Percentiles rank a stretch among this genome's conserved stretches.
These are phyloP conservation scores for Pseudorasbora parva DNA, from an alignment of 2,113 vertebrate genomes.

Conservation along the genomic window DNA sequence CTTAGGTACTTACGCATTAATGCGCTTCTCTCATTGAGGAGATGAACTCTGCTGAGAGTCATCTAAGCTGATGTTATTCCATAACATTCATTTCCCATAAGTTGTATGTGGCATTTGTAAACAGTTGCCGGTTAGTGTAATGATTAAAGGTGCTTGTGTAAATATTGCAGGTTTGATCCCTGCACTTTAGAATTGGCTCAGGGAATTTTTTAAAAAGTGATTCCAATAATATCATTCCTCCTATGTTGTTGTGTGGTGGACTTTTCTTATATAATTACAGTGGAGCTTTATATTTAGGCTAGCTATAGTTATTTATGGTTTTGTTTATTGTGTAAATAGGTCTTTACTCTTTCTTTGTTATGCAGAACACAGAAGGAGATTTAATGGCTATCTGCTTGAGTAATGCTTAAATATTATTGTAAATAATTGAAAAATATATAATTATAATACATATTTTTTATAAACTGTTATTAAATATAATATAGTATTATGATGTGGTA, in stretches of 20 bases:
- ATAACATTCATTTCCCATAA: background rate
- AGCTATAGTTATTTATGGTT: background rate
- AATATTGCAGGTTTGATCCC: background rate
- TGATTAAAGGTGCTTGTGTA: background rate
- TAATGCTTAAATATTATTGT: background rate
- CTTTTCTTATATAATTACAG: background rate
- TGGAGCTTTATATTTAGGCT: background rate
- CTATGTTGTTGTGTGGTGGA: background rate
- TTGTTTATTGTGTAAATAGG: no score
- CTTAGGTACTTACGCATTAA: slow-evolving; percentile 21
- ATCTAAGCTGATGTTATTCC: background rate
- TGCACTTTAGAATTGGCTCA: background rate
- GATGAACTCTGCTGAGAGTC: slow-evolving; percentile 3
- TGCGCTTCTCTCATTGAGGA: slow-evolving; percentile 9
- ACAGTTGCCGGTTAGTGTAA: background rate
- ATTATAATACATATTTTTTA: no score
- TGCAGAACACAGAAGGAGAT: no score
- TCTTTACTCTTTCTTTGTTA: no score
- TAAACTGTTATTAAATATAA: no score
- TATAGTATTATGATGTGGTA: no score
- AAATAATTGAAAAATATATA: background rate
- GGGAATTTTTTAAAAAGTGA: no score
- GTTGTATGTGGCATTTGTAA: background rate
- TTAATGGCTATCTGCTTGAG: no score
- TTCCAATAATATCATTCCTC: background rate